phyloP scores from a whole-genome alignment of 2,888 invertebrate genomes.

The Athalia rosae region DNA sequence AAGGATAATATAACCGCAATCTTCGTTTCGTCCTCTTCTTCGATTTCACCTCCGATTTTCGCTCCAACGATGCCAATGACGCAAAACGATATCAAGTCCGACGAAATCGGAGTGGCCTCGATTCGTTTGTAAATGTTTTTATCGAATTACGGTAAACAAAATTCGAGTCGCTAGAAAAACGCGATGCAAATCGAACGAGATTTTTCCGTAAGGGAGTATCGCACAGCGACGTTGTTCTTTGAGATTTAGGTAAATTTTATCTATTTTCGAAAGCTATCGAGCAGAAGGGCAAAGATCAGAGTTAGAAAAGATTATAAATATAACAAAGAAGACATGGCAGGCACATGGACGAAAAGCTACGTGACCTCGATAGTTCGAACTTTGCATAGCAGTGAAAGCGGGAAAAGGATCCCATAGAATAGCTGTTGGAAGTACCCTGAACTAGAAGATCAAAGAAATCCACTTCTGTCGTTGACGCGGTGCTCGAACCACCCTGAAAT shows the following conservation, averaged over 20 bases:
- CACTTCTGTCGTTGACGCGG: slow-evolving; percentile 32
- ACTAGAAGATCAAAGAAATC: slow-evolving; percentile 31
- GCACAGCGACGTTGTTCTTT: too few species aligned
- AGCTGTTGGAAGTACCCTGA: not conserved
- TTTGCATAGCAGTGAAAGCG: slow-evolving; percentile 1
- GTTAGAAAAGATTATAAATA: not conserved
- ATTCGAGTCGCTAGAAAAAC: too few species aligned
- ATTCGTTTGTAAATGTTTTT: too few species aligned
- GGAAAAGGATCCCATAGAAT: slow-evolving; percentile 28
- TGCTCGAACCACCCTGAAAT: slow-evolving; percentile 39
- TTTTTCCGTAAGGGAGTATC: too few species aligned
- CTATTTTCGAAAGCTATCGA: too few species aligned
- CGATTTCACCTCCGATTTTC: not conserved
- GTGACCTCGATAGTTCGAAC: slow-evolving; percentile 27
- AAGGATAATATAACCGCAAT: not conserved
- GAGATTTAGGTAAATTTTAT: too few species aligned
- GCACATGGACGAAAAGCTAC: slow-evolving; percentile 3
- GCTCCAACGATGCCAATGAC: not conserved
- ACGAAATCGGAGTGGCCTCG: too few species aligned
- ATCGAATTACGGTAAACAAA: too few species aligned
- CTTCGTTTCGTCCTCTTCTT: not conserved
- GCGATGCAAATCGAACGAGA: too few species aligned
- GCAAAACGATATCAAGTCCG: too few species aligned
- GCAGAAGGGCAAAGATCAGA: too few species aligned
- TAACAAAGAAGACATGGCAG: not conserved